phyloP scores from a whole-genome alignment of 2,888 invertebrate genomes.

The Dolomedes plantarius region DNA sequence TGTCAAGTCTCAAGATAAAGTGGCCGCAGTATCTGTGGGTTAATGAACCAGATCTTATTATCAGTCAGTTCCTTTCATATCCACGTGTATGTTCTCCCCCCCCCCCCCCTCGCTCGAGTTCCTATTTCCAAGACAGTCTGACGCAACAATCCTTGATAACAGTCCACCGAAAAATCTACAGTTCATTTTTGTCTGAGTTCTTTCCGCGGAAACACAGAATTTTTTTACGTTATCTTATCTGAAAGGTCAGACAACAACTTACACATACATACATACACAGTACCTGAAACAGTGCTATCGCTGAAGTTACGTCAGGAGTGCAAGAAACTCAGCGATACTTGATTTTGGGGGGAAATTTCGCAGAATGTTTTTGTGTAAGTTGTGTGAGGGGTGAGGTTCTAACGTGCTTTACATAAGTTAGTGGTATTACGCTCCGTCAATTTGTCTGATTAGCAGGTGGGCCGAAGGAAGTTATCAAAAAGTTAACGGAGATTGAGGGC shows the following conservation, averaged over 20 bases:
- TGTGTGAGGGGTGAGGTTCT: too few species aligned
- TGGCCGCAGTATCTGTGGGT: conserved; percentile 55
- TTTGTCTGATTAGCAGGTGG: too few species aligned
- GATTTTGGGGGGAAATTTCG: too few species aligned
- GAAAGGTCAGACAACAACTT: conserved; percentile 42
- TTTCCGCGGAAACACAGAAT: conserved; percentile 21
- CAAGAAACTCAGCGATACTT: neutral
- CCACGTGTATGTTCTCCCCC: conserved; percentile 31
- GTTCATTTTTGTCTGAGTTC: conserved; percentile 31
- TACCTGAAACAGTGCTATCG: conserved; percentile 23
- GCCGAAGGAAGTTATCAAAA: too few species aligned
- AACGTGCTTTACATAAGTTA: too few species aligned
- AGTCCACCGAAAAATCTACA: conserved; percentile 17
- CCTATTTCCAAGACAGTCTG: conserved; percentile 57
- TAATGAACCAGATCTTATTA: conserved; percentile 65
- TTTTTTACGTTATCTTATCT: conserved; percentile 51
- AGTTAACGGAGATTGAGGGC: too few species aligned
- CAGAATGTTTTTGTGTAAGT: too few species aligned
- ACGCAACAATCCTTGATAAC: conserved; percentile 43
- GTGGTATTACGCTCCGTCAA: too few species aligned
- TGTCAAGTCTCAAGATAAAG: conserved; percentile 48
- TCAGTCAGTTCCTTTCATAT: conserved; percentile 49
- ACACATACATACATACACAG: too few species aligned
- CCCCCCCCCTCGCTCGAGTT: conserved; percentile 25
- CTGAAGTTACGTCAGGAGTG: neutral